Percentiles rank a stretch among this genome's conserved stretches.
Evolutionary conservation across 1,140 invertebrate genomes (phyloP).

Genomic region (Aricia agestis): DNA sequence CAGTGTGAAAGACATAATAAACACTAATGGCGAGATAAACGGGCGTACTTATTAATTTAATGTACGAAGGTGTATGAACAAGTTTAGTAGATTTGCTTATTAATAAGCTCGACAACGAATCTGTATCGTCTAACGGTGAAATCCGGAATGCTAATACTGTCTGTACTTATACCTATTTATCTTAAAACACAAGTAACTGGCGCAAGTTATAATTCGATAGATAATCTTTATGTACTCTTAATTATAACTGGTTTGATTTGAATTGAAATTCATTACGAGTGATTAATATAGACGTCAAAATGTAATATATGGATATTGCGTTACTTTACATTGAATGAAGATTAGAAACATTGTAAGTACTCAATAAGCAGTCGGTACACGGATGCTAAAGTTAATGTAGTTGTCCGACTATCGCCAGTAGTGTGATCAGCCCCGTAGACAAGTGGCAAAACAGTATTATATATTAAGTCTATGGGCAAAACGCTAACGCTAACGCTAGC

Average conservation of each 20-base stretch:
- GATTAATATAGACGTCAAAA: conserved; percentile 37
- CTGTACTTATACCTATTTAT: conserved; percentile 59
- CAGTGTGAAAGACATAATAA: conserved; percentile 22
- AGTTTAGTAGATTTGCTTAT: conserved; percentile 62
- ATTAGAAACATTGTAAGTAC: not conserved
- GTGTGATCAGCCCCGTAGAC: no score
- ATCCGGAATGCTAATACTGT: conserved; percentile 66
- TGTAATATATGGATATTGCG: conserved; percentile 17
- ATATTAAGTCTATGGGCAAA: no score
- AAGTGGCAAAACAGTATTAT: no score
- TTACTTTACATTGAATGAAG: conserved; percentile 12
- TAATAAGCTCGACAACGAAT: conserved; percentile 70
- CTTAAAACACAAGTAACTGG: conserved; percentile 56
- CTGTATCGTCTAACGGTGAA: conserved; percentile 68
- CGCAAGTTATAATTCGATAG: conserved; percentile 56
- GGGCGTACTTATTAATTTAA: conserved; percentile 32
- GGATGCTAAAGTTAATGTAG: no score
- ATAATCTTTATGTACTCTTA: conserved; percentile 53
- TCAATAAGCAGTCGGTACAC: not conserved
- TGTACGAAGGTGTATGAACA: conserved; percentile 40
- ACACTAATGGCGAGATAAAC: conserved; percentile 22
- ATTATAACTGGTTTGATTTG: conserved; percentile 46
- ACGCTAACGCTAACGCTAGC: no score
- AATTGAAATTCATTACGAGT: conserved; percentile 46
- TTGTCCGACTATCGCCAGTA: not conserved